These are phyloP conservation scores for Tolmerus cingulatus DNA, from an alignment of 2,888 invertebrate genomes.

Conservation along the genomic window DNA sequence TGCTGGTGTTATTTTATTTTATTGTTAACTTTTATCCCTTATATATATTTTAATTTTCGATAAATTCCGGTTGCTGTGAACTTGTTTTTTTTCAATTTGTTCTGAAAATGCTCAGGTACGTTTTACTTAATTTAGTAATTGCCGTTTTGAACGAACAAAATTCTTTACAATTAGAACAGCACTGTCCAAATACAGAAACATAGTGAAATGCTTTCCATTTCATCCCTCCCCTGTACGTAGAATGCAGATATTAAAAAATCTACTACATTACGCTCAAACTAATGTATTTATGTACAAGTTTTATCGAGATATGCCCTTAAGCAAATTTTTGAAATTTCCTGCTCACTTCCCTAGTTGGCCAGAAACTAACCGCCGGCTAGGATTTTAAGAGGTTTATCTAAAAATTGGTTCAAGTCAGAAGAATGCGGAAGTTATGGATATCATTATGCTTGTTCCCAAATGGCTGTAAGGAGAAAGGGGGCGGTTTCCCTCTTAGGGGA, in stretches of 20 bases:
- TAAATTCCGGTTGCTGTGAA: too few relatives aligned
- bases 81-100: too few relatives aligned
- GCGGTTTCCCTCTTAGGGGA: constrained; percentile 15
- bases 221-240: neutral
- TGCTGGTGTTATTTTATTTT: too few relatives aligned
- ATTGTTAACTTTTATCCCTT: too few relatives aligned
- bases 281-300: neutral
- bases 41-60: too few relatives aligned
- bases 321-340: neutral
- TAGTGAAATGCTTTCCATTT: neutral
- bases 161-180: neutral
- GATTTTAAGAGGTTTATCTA: constrained; percentile 25
- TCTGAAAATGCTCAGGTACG: too few relatives aligned
- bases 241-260: neutral
- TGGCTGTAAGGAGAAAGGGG: neutral
- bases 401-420: constrained; percentile 1
- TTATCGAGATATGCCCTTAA: neutral
- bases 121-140: too few relatives aligned
- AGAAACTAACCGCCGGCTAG: neutral
- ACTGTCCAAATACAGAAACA: neutral
- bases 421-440: constrained; percentile 22
- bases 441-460: constrained; percentile 3
- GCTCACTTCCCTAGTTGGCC: neutral
- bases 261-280: neutral
- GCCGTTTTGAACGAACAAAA: neutral